A percentile compares a stretch with the other conserved stretches of the same genome.
Evolutionary conservation across 2,113 vertebrate species (phyloP).

Genomic region (Hyperoodon ampullatus): DNA sequence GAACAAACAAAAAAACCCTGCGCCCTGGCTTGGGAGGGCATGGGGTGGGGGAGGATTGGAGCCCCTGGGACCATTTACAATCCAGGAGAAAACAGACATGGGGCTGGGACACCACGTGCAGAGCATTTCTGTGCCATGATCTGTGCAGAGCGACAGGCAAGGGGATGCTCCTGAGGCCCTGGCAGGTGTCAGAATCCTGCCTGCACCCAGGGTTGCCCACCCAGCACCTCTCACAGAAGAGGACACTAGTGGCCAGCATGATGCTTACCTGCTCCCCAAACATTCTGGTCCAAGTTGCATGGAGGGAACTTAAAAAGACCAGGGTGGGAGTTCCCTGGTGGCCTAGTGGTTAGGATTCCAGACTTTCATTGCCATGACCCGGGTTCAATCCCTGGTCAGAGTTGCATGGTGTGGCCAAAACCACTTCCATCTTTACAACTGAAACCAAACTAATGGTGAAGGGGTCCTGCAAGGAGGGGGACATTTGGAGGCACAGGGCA

Average conservation of each 20-base stretch:
- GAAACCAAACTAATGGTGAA: neutral
- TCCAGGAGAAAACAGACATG: neutral
- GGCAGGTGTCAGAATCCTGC: neutral
- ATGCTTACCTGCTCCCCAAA: neutral
- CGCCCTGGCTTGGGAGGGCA: neutral
- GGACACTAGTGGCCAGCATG: neutral
- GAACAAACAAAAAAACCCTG: neutral
- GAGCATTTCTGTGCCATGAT: neutral
- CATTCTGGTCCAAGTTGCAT: neutral
- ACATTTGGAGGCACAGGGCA: neutral
- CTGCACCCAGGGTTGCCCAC: neutral
- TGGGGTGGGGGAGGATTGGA: neutral
- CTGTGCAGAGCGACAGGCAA: neutral
- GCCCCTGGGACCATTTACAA: neutral
- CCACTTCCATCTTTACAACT: neutral
- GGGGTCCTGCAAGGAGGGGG: neutral
- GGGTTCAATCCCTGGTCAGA: no score
- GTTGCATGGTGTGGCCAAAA: no score
- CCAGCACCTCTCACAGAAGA: neutral
- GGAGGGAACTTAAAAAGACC: neutral
- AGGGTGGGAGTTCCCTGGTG: neutral
- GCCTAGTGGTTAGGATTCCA: neutral
- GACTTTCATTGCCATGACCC: no score
- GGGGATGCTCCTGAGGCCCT: no score
- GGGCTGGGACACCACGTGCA: neutral